phyloP scores from a whole-genome alignment of 2,888 invertebrate genomes.

The Drosophila gaucha region DNA sequence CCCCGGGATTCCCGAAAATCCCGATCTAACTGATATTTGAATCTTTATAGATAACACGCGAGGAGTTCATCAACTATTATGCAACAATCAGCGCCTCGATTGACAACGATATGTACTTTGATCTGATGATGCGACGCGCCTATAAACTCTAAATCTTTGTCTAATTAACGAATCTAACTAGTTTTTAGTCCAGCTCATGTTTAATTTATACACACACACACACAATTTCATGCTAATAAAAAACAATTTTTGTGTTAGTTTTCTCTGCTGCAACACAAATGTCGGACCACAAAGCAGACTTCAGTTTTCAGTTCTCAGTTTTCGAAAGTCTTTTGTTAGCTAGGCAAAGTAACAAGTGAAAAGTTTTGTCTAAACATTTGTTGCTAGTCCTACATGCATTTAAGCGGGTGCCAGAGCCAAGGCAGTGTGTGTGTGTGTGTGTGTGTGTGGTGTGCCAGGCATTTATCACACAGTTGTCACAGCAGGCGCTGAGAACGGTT shows the following conservation, averaged over 20 bases:
- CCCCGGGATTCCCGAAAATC: too few species aligned
- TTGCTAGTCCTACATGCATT: conserved; percentile 60
- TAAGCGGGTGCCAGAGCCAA: conserved; percentile 42
- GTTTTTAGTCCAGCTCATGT: conserved; percentile 46
- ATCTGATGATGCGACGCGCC: conserved; percentile 97
- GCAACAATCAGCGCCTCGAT: conserved; percentile 97
- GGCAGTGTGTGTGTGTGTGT: conserved; percentile 14
- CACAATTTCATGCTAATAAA: conserved; percentile 48
- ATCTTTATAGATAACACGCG: conserved; percentile 91
- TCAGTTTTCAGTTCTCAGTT: not conserved
- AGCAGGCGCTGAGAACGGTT: conserved; percentile 50
- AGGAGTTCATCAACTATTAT: conserved; percentile 98
- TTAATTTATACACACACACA: conserved; percentile 43
- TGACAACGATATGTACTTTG: conserved; percentile 97
- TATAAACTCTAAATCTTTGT: conserved; percentile 86
- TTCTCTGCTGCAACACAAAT: conserved; percentile 13
- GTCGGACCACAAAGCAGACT: conserved; percentile 2
- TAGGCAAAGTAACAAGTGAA: conserved; percentile 69
- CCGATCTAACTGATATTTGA: not conserved
- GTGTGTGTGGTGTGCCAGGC: conserved; percentile 54
- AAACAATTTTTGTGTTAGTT: conserved; percentile 11
- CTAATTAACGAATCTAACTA: conserved; percentile 37
- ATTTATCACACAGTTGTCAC: conserved; percentile 75
- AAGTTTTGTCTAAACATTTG: conserved; percentile 80
- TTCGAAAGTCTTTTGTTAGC: conserved; percentile 48